Evolutionary conservation across 1,140 invertebrate species (phyloP).

Genomic region (Potamilus streckersoni): DNA sequence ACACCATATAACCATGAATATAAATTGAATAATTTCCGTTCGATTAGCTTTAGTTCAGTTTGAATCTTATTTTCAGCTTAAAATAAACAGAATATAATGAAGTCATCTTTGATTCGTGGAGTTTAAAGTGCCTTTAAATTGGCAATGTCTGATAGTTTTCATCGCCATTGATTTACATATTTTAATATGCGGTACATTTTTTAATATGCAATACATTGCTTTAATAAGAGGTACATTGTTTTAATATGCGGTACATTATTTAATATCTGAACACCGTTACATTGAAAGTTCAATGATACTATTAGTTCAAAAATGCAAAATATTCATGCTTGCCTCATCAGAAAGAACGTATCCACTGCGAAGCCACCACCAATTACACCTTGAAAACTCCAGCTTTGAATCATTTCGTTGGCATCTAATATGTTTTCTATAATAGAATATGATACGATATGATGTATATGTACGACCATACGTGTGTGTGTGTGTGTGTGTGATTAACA

Average conservation of each 20-base stretch:
- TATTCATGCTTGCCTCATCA: conserved; percentile 42
- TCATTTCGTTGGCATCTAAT: conserved; percentile 24
- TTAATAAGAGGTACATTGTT: neutral
- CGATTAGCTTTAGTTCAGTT: too few species aligned
- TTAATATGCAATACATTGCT: neutral
- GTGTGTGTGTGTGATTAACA: too few species aligned
- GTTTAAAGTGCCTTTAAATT: too few species aligned
- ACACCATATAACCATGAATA: neutral
- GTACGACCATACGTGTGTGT: too few species aligned
- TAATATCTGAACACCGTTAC: neutral
- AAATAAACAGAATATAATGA: too few species aligned
- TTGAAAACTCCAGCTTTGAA: conserved; percentile 35
- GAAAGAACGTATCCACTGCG: conserved; percentile 60
- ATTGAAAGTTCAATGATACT: neutral
- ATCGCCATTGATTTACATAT: neutral
- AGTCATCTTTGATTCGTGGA: too few species aligned
- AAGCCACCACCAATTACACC: conserved; percentile 45
- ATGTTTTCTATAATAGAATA: conserved; percentile 17
- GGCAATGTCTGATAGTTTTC: too few species aligned
- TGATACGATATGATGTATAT: too few species aligned
- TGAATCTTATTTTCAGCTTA: too few species aligned
- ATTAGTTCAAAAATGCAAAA: neutral
- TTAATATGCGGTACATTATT: neutral
- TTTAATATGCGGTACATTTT: neutral
- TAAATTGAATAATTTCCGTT: neutral